These are phyloP conservation scores for Rhyzopertha dominica DNA, from an alignment of 1,140 invertebrate species.

Conservation along the genomic window DNA sequence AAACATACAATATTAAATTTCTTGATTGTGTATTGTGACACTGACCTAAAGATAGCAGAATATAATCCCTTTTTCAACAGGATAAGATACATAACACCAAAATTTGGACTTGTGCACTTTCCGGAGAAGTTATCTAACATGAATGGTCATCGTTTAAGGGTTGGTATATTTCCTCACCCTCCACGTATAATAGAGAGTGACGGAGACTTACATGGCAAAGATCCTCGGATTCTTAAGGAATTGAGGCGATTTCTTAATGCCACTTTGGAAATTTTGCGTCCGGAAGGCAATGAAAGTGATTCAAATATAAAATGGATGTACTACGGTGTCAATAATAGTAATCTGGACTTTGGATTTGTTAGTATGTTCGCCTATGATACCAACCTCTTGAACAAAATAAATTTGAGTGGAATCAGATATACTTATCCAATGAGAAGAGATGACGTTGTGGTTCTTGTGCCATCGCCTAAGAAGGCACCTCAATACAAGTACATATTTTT, in stretches of 20 bases:
- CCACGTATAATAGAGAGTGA: neutral
- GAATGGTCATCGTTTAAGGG: slow-evolving; percentile 8
- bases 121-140: slow-evolving; percentile 9
- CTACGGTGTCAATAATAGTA: slow-evolving; percentile 4
- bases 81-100: neutral
- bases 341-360: slow-evolving; percentile 10
- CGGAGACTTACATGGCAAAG: slow-evolving; percentile 8
- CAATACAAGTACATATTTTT: neutral
- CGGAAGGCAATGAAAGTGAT: neutral
- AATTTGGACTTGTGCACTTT: neutral
- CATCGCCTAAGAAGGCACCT: neutral
- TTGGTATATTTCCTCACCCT: neutral
- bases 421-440: slow-evolving; percentile 5
- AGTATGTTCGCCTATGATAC: slow-evolving; percentile 9
- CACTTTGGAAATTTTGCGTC: slow-evolving; percentile 1
- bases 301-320: slow-evolving; percentile 5
- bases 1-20: neutral
- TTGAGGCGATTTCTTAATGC: slow-evolving; percentile 8
- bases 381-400: slow-evolving; percentile 1
- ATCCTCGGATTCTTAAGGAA: slow-evolving; percentile 6
- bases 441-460: neutral
- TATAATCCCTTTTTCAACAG: slow-evolving; percentile 2
- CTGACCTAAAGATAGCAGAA: neutral
- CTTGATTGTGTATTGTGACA: neutral
- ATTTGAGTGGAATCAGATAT: too few species aligned